Conservation (phyloP, 2,888 invertebrate genomes). For the Caenorhabditis macrosperma region DNA sequence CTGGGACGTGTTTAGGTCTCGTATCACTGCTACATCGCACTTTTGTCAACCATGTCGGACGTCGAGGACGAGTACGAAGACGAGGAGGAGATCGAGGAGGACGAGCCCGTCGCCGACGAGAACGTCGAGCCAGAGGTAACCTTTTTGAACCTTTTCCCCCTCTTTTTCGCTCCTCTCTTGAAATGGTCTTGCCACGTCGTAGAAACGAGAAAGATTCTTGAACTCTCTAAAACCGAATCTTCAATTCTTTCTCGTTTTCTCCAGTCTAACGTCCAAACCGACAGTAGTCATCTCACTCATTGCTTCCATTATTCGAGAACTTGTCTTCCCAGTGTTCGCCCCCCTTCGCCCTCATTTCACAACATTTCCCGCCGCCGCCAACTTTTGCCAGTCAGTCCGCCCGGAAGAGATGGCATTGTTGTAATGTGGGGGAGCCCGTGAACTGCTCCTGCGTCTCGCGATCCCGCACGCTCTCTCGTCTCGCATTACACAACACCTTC, state of each 20-base stretch:
- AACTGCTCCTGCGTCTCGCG: constrained; percentile 28
- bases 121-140: constrained; percentile 61
- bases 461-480: constrained; percentile 16
- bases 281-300: not conserved
- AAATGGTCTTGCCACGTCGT: not conserved
- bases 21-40: constrained; percentile 53
- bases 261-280: not conserved
- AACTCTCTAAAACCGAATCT: no score
- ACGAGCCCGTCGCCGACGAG: constrained; percentile 65
- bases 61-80: constrained; percentile 76
- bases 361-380: constrained; percentile 3
- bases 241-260: not conserved
- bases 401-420: constrained; percentile 37
- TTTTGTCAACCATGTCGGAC: constrained; percentile 73
- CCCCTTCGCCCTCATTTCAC: constrained; percentile 9
- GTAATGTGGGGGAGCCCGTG: constrained; percentile 49
- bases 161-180: not conserved
- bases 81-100: constrained; percentile 76
- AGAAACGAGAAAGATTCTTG: no score
- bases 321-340: not conserved
- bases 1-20: constrained; percentile 58
- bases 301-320: not conserved
- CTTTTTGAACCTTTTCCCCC: not conserved
- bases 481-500: constrained; percentile 41
- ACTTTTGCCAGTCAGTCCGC: constrained; percentile 8